These are phyloP conservation scores for Stegastes partitus DNA, from an alignment of 2,113 vertebrate genomes.

Conservation along the genomic window DNA sequence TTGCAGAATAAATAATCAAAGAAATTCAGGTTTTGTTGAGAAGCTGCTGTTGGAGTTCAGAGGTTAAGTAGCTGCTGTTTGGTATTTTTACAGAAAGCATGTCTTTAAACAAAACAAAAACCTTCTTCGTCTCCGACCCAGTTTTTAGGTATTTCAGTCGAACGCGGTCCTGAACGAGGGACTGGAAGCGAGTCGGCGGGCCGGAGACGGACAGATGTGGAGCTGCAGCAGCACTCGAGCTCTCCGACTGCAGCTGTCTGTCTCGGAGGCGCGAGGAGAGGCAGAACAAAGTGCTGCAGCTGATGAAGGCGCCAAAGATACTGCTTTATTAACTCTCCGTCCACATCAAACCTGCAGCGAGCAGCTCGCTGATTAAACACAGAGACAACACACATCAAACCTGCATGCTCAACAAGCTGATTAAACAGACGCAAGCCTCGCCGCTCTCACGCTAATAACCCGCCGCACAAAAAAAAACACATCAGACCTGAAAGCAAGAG, in stretches of 20 bases:
- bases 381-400: conserved; percentile 87
- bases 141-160: background rate
- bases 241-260: conserved; percentile 54
- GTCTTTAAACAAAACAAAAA: too few relatives aligned
- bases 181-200: background rate
- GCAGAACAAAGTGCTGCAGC: conserved; percentile 78
- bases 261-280: conserved; percentile 57
- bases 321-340: conserved; percentile 85
- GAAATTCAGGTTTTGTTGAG: too few relatives aligned
- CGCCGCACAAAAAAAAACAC: conserved; percentile 63
- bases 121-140: too few relatives aligned
- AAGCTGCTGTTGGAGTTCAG: too few relatives aligned
- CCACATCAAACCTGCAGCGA: conserved; percentile 86
- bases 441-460: conserved; percentile 81
- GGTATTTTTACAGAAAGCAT: too few relatives aligned
- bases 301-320: conserved; percentile 84
- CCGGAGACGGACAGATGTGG: conserved; percentile 6
- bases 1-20: too few relatives aligned
- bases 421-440: conserved; percentile 77
- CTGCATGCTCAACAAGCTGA: conserved; percentile 80
- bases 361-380: conserved; percentile 82
- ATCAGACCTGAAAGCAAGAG: conserved; percentile 68
- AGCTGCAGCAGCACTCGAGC: conserved; percentile 8
- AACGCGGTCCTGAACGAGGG: background rate
- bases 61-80: too few relatives aligned